Conservation (phyloP, 2,797 vertebrate genomes). For the Chrysocyon brachyurus region DNA sequence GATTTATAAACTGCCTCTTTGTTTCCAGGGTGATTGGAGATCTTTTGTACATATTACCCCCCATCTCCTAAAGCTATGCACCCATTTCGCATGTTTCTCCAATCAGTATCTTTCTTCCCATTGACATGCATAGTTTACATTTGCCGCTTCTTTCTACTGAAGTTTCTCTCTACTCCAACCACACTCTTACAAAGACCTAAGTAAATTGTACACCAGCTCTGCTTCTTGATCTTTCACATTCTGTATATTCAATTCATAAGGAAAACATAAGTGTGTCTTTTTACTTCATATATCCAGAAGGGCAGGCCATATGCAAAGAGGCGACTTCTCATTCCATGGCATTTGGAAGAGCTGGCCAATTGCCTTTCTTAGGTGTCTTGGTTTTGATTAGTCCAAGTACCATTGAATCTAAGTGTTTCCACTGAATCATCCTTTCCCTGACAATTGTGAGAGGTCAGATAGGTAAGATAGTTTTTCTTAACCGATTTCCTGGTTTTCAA, state of each 20-base stretch:
- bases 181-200: neutral
- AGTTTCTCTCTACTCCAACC: neutral
- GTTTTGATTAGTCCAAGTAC: neutral
- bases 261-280: neutral
- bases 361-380: neutral
- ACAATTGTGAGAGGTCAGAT: neutral
- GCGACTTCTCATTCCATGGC: neutral
- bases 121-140: neutral
- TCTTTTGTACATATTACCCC: neutral
- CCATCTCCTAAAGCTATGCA: accelerated
- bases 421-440: neutral
- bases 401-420: neutral
- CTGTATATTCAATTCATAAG: neutral
- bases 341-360: neutral
- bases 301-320: neutral
- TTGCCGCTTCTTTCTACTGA: neutral
- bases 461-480: neutral
- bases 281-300: neutral
- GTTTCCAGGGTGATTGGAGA: neutral
- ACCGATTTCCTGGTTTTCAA: neutral
- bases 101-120: neutral
- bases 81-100: neutral
- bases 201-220: neutral
- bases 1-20: neutral
- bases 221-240: neutral